phyloP scores from a whole-genome alignment of 2,113 vertebrate species.

The Peromyscus polionotus region DNA sequence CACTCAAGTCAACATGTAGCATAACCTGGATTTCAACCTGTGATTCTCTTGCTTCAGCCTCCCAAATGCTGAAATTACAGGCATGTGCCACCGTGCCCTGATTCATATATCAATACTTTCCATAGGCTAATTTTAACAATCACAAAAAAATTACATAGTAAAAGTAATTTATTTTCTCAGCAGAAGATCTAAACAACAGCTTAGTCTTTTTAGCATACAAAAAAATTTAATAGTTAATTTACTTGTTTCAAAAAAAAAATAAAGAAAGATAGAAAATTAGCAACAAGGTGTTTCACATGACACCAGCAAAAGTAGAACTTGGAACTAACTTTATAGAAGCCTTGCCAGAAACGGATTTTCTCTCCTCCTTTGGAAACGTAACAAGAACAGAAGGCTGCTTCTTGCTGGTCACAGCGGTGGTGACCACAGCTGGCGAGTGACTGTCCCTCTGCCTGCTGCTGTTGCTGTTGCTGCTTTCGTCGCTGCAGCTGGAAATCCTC shows the following conservation, averaged over 20 bases:
- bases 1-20: neutral
- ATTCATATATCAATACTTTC: neutral
- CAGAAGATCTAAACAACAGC: conserved; percentile 30
- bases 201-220: neutral
- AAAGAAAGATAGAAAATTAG: neutral
- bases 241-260: neutral
- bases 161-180: conserved; percentile 52
- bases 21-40: neutral
- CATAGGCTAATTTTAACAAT: neutral
- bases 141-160: conserved; percentile 40
- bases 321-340: conserved; percentile 91
- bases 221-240: conserved; percentile 4
- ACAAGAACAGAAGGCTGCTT: conserved; percentile 93
- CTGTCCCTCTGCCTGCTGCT: conserved; percentile 95
- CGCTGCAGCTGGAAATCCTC: conserved; percentile 98
- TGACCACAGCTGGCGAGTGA: conserved; percentile 85
- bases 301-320: conserved; percentile 42
- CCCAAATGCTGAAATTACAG: neutral
- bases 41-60: neutral
- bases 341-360: conserved; percentile 94
- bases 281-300: neutral
- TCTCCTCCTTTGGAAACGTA: conserved; percentile 91
- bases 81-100: neutral
- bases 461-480: conserved; percentile 98
- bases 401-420: conserved; percentile 86